Percentiles rank a stretch among this genome's conserved stretches.
These are phyloP conservation scores for Xiphorhynchus erythropygius DNA, from an alignment of 2,797 vertebrate species.

Conservation along the genomic window DNA sequence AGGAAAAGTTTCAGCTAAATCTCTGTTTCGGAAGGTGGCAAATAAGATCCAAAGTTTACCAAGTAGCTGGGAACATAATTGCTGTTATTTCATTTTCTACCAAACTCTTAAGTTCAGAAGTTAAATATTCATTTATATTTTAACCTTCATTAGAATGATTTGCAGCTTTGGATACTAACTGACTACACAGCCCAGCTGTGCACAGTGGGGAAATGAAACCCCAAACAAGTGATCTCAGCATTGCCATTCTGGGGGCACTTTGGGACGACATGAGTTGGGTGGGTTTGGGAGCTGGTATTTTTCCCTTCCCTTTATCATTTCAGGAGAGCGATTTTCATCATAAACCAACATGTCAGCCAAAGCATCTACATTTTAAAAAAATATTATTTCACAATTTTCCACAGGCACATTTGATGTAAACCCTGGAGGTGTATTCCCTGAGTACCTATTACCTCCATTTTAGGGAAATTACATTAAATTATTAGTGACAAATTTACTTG, in stretches of 20 bases:
- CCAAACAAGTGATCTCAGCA: slow-evolving; percentile 37
- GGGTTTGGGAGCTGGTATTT: slow-evolving; percentile 29
- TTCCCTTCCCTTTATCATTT: slow-evolving; percentile 67
- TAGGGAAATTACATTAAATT: slow-evolving; percentile 87
- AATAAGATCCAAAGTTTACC: neutral
- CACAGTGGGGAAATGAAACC: slow-evolving; percentile 39
- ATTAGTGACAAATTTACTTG: slow-evolving; percentile 87
- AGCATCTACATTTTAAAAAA: slow-evolving; percentile 77
- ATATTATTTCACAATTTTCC: slow-evolving; percentile 77
- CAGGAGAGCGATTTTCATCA: slow-evolving; percentile 74
- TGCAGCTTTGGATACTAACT: neutral
- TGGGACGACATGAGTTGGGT: neutral
- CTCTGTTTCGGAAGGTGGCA: neutral
- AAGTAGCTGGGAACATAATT: neutral
- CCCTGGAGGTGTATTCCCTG: slow-evolving; percentile 83
- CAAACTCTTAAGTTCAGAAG: neutral
- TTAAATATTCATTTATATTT: neutral
- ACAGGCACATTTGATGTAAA: slow-evolving; percentile 80
- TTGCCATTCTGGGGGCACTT: neutral
- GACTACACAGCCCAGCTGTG: neutral
- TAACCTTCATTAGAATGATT: neutral
- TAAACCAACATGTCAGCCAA: slow-evolving; percentile 80
- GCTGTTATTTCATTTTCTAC: neutral
- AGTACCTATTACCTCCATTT: slow-evolving; percentile 83
- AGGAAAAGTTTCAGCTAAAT: neutral